A percentile compares a stretch with the other conserved stretches of the same genome.
These are phyloP conservation scores for Mythimna loreyi DNA, from an alignment of 2,888 invertebrate species.

Conservation along the genomic window DNA sequence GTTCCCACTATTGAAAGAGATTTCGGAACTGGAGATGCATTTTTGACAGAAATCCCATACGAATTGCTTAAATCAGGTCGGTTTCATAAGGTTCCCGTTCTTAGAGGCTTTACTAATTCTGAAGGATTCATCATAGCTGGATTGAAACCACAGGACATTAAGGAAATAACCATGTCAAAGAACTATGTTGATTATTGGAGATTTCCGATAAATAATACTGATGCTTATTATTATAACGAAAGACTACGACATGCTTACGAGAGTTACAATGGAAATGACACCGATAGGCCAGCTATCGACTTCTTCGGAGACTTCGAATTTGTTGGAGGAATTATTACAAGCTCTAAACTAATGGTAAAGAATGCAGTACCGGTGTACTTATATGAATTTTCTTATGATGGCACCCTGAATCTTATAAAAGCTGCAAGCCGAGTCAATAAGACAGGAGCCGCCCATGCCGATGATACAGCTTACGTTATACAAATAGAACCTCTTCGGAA, in stretches of 20 bases:
- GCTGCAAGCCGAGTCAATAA: slow-evolving; percentile 27
- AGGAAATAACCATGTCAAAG: slow-evolving; percentile 64
- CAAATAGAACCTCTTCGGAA: slow-evolving; percentile 30
- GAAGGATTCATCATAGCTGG: slow-evolving; percentile 69
- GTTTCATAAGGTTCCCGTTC: slow-evolving; percentile 80
- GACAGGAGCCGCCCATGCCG: slow-evolving; percentile 73
- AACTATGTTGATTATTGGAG: slow-evolving; percentile 67
- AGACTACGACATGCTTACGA: slow-evolving; percentile 52
- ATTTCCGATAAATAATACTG: slow-evolving; percentile 33
- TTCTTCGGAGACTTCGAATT: slow-evolving; percentile 78
- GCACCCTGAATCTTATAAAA: slow-evolving; percentile 70
- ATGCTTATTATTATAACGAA: slow-evolving; percentile 64
- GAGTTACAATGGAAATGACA: slow-evolving; percentile 47
- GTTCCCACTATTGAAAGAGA: slow-evolving; percentile 78
- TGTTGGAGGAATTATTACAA: slow-evolving; percentile 64
- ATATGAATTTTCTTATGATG: slow-evolving; percentile 76
- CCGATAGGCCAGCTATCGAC: slow-evolving; percentile 69
- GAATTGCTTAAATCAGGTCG: slow-evolving; percentile 77
- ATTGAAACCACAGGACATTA: slow-evolving; percentile 66
- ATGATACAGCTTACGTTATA: slow-evolving; percentile 68
- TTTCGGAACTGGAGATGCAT: slow-evolving; percentile 69
- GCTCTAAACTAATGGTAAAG: slow-evolving; percentile 50
- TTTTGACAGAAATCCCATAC: slow-evolving; percentile 77
- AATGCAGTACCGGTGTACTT: slow-evolving; percentile 66
- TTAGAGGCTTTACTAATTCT: slow-evolving; percentile 82